Evolutionary conservation across 2,888 invertebrate genomes (phyloP), one percentile per base, ranked within the genome.

Genomic region (Sarcophaga carnaria): DNA sequence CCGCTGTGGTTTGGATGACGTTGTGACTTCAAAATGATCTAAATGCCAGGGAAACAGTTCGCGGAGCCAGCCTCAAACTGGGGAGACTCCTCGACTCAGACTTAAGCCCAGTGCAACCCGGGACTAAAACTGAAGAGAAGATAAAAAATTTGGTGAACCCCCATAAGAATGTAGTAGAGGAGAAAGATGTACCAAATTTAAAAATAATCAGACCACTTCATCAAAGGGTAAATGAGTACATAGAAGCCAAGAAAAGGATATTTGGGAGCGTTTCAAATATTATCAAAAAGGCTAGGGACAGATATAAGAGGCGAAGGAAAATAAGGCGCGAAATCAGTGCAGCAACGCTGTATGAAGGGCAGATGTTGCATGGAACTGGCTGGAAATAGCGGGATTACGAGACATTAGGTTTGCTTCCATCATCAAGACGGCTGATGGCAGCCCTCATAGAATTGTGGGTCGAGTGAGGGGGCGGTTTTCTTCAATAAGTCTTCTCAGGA

Each of bases 31-130:
- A 22, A 22, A 22, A 22, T 22, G 22, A 22, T 1, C 22, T 22
- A 22, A 22, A 22, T 22, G 22, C 22, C 22, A 22, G 22, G 22
- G 22, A 22, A 22, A 22, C 22, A 22, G 2, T 47, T 0, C 10
- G 3, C 0, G 1, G 49, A 75, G 62, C 69, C 14, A 47, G 81
- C n/a, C 54, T 59, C 64, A 63, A 49, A 75, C 27, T 2, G 69
- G 67, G 49, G 75, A 81, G 74, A 54, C 60, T 67, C 74, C 62
- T 63, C 69, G 2, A 69, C 81, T 0, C 67, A 67, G 14, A 70
- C 11, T 2, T 25, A 25, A n/a, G 27, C 2, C 10, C 4, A 17
- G 54, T 4, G 4, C 3, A 17, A 22, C 22, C 22, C 22, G 22
- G 22, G 22, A 22, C 22, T 22, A 17, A 54, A 12, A 17, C 4